Evolutionary conservation across 2,113 vertebrate species (phyloP).

Genomic region (Aix galericulata): DNA sequence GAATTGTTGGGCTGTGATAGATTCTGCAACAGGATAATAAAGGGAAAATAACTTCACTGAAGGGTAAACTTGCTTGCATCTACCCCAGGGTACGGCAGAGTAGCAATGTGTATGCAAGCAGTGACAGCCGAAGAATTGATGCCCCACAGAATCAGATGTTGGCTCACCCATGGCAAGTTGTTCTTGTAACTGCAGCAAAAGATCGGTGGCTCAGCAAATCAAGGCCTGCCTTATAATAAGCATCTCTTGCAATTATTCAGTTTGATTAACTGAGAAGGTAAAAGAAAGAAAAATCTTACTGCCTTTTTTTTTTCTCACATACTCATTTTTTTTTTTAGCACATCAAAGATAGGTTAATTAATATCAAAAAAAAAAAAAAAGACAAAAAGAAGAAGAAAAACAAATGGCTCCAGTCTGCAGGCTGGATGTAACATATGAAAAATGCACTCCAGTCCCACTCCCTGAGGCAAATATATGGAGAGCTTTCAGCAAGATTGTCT

Average conservation of each 20-base stretch:
- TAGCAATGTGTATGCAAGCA: neutral
- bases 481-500: neutral
- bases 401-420: neutral
- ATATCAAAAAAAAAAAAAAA: neutral
- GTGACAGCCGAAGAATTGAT: neutral
- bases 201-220: neutral
- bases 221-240: neutral
- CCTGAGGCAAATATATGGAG: neutral
- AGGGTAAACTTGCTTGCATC: constrained; percentile 33
- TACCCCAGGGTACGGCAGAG: neutral
- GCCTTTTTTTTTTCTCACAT: neutral
- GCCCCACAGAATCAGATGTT: neutral
- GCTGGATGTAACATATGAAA: neutral
- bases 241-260: neutral
- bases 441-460: neutral
- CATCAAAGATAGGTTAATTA: neutral
- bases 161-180: neutral
- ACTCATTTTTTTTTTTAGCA: neutral
- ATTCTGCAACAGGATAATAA: constrained; percentile 44
- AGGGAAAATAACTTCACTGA: constrained; percentile 48
- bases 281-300: neutral
- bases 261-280: neutral
- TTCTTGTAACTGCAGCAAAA: neutral
- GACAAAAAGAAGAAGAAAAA: neutral
- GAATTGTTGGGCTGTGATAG: constrained; percentile 55